These are phyloP conservation scores for Camelus bactrianus DNA, from an alignment of 2,113 vertebrate species.

Conservation along the genomic window DNA sequence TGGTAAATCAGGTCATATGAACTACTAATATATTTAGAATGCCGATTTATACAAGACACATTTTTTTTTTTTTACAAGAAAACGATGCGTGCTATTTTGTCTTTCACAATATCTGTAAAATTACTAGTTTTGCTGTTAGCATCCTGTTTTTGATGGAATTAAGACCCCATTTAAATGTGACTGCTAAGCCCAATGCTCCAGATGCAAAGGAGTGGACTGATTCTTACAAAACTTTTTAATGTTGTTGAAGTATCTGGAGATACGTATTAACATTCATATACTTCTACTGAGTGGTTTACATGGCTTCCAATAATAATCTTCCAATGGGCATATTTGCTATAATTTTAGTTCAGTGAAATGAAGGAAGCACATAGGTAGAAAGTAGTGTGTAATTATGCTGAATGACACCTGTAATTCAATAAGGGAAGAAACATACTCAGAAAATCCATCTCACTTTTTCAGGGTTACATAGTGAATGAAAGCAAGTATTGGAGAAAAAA, in stretches of 20 bases:
- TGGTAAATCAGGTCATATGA: not conserved
- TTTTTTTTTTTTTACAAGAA: not conserved
- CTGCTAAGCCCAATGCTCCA: not conserved
- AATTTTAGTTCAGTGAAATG: conserved; percentile 6
- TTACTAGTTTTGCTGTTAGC: not conserved
- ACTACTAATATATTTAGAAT: not conserved
- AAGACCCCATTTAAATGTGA: not conserved
- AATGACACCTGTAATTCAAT: not conserved
- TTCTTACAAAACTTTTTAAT: not conserved
- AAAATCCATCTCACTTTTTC: not conserved
- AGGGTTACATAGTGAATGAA: not conserved
- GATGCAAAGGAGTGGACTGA: not conserved
- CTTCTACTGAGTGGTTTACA: not conserved
- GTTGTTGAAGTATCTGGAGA: not conserved
- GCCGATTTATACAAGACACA: not conserved
- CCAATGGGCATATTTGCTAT: not conserved
- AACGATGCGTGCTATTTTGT: not conserved
- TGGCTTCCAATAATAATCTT: not conserved
- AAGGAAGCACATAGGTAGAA: not conserved
- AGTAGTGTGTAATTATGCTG: not conserved
- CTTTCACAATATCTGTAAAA: not conserved
- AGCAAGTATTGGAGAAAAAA: not conserved
- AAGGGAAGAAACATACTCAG: not conserved
- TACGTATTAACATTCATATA: not conserved
- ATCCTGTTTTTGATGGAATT: not conserved